Evolutionary conservation across 2,113 vertebrate genomes (phyloP), one percentile per base, ranked within the genome.

Genomic region (Brachyistius frenatus): DNA sequence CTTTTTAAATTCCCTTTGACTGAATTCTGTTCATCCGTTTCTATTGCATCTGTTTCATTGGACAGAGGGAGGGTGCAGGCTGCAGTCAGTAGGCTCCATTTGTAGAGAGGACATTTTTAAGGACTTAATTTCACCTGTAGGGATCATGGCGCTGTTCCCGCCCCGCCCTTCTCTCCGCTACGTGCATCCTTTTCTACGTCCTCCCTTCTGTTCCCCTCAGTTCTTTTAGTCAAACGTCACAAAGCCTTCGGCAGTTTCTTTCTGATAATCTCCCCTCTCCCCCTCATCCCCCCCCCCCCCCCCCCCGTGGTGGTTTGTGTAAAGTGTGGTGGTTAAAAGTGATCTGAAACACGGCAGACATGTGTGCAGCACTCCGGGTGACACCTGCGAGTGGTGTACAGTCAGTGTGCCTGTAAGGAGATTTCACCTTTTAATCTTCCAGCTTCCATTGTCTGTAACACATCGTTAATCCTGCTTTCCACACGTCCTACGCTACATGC

Each of bases 21-120:
- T 98, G 95, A 97, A 97, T 99, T 98, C 96, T 99, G 97, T 98
- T 98, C 97, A 97, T 98, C 96, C 94, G 96, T 97, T 96, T 98
- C 96, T 95, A 96, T 96, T 97, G 96, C 97, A 96, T 95, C 91
- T 95, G 94, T 96, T 94, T 95, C 91, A 94, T 91, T 94, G 92
- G 94, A 95, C 95, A 95, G 95, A 95, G 96, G 95, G 95, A 85
- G 93, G 96, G 94, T 91, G 93, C 83, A 93, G 89, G 94, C 86
- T 84, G 80, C 88, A 92, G 84, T 86, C 90, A 91, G 67, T 89
- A 89, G 88, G 87, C 73, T 88, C 77, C 62, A 83, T 75, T 46
- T 65, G 66, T 84, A 92, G 79, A 93, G 83, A 96, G 74, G 77
- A 23, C 74, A 67, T 54, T 67, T 63, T 9, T 64, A 89, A 69